phyloP scores from a whole-genome alignment of 92 coral and sea anemone species.

The Porites cylindrica region DNA sequence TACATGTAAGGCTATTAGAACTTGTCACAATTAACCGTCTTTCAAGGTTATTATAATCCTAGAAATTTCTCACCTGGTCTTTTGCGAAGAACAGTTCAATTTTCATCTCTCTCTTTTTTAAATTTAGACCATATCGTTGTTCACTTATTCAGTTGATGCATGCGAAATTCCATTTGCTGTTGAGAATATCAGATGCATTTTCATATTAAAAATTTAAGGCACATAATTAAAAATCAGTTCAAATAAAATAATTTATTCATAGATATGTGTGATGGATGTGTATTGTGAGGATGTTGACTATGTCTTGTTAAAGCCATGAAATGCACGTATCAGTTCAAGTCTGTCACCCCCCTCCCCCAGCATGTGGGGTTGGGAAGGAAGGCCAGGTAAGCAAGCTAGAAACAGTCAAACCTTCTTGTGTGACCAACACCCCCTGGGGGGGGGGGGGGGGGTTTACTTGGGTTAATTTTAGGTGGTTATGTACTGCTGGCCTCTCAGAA shows the following conservation, averaged over 20 bases:
- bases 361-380: neutral
- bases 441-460: too few species aligned
- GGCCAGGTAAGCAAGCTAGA: too few species aligned
- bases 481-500: too few species aligned
- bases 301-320: neutral
- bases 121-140: neutral
- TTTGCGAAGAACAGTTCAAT: neutral
- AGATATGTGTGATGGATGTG: neutral
- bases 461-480: too few species aligned
- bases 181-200: constrained; percentile 7
- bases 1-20: too few species aligned
- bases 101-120: neutral
- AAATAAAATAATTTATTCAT: constrained; percentile 14
- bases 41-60: too few species aligned
- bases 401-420: too few species aligned
- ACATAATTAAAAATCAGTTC: neutral
- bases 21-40: too few species aligned
- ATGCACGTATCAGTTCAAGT: neutral
- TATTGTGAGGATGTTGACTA: neutral
- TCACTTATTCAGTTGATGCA: neutral
- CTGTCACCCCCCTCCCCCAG: neutral
- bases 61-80: neutral
- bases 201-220: constrained; percentile 13
- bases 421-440: too few species aligned
- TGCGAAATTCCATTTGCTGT: neutral